phyloP scores from a whole-genome alignment of 2,888 invertebrate genomes.

The Amblyjoppa proteus region DNA sequence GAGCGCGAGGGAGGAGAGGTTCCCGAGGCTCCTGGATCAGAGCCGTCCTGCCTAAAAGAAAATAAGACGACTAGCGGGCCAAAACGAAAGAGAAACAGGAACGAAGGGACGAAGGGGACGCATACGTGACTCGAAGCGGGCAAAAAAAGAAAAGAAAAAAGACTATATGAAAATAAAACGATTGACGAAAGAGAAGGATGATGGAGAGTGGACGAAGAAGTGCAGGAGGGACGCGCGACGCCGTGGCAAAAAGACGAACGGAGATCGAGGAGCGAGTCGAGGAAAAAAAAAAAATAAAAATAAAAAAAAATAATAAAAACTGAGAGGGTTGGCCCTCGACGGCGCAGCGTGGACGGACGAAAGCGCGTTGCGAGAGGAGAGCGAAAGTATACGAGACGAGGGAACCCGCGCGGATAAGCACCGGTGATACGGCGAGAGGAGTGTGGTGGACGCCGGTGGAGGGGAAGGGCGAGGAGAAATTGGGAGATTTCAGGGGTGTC shows the following conservation, averaged over 20 bases:
- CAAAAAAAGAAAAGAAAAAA: slow-evolving; percentile 32
- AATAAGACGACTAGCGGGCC: slow-evolving; percentile 8
- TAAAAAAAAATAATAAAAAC: slow-evolving; percentile 23
- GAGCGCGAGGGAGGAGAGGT: slow-evolving; percentile 72
- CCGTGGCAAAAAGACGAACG: slow-evolving; percentile 54
- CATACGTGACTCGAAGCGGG: not conserved
- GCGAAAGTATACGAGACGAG: slow-evolving; percentile 17
- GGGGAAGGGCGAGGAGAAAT: slow-evolving; percentile 8
- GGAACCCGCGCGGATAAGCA: slow-evolving; percentile 15
- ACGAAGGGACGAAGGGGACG: not conserved
- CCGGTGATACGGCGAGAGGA: slow-evolving; percentile 11
- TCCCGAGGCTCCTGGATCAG: slow-evolving; percentile 25
- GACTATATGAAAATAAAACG: slow-evolving; percentile 20
- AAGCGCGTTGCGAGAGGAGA: slow-evolving; percentile 12
- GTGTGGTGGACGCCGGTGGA: slow-evolving; percentile 7
- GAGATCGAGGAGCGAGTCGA: slow-evolving; percentile 36
- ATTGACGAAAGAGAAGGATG: slow-evolving; percentile 74
- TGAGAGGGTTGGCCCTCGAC: not conserved
- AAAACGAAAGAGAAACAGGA: slow-evolving; percentile 27
- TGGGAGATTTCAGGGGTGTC: slow-evolving; percentile 63
- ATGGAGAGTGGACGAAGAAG: slow-evolving; percentile 53
- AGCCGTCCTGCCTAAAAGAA: slow-evolving; percentile 68
- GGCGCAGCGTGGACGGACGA: slow-evolving; percentile 14
- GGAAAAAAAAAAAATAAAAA: slow-evolving; percentile 44
- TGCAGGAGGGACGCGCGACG: slow-evolving; percentile 61